Evolutionary conservation across 2,113 vertebrate species (phyloP), one percentile per base, ranked within the genome.

Genomic region (Verasper variegatus): DNA sequence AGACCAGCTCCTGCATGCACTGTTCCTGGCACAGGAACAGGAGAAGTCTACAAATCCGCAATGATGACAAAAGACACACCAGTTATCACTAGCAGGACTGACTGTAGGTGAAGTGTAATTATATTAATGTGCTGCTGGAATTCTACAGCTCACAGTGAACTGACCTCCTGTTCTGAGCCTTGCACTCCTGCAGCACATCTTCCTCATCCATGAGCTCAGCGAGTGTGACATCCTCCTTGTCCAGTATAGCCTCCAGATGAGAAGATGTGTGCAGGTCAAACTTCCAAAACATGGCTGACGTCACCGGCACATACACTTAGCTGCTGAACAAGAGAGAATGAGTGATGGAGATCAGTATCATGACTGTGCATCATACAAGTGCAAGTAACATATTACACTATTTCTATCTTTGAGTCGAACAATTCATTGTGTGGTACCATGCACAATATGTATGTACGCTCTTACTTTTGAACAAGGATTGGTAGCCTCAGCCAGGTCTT

Each of bases 211-310:
- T 96, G 74, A 99, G 86, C 93, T 98, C 97, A 0, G 74, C 84
- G 57, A 99, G 94, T 0, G 94, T 98, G 89, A 98, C 97, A 78
- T 96, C 97, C 78, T 97, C 97, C 77, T 96, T 97, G 72, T 98
- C 96, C 86, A 99, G 94, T 80, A 99, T 94, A 88, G 97, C 97
- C 92, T 99, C 98, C 47, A 99, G 95, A 4, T 98, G 96, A 5
- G 98, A 99, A 18, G 97, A 96, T 2, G 96, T 95, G 88, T 97
- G 97, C 89, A 98, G 69, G 85, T 98, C 98, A 76, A 99, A 98
- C 95, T 98, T 98, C 98, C 98, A 99, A 94, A 99, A 99, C 98
- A 99, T 99, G 94, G 89, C 93, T 95, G 88, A 80, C 1, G 85
- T 84, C 88, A 89, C 82, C 24, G 88, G 71, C 86, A 62, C 67